These are phyloP conservation scores for Unio delphinus DNA, from an alignment of 2,888 invertebrate genomes.

Conservation along the genomic window DNA sequence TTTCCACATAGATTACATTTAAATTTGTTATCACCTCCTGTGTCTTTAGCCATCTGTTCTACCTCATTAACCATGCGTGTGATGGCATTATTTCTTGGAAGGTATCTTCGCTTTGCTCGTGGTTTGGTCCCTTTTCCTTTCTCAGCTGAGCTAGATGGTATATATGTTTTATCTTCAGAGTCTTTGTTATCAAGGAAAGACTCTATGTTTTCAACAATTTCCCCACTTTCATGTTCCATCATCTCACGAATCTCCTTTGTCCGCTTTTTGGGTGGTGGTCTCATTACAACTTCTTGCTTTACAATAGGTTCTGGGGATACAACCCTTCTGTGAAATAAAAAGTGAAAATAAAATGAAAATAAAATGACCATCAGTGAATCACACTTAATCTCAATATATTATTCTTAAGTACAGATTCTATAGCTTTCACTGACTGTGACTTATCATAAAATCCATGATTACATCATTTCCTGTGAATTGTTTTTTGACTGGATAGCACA, in stretches of 20 bases:
- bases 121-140: constrained; percentile 1
- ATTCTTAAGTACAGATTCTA: too few relatives aligned
- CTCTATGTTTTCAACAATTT: constrained; percentile 12
- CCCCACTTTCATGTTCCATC: constrained; percentile 33
- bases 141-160: constrained; percentile 1
- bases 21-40: constrained; percentile 33
- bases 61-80: constrained; percentile 22
- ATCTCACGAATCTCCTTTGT: constrained; percentile 55
- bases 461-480: too few relatives aligned
- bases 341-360: too few relatives aligned
- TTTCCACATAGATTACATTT: constrained; percentile 51
- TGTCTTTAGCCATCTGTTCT: constrained; percentile 24
- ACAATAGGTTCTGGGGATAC: background rate
- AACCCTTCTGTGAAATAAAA: too few relatives aligned
- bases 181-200: background rate
- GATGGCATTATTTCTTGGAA: constrained; percentile 13
- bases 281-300: constrained; percentile 35
- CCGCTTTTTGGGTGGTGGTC: constrained; percentile 62
- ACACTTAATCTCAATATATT: too few relatives aligned
- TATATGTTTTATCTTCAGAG: background rate
- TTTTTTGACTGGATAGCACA: too few relatives aligned
- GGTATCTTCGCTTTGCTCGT: constrained; percentile 1
- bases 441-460: too few relatives aligned
- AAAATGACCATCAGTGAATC: too few relatives aligned
- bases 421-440: too few relatives aligned